phyloP scores from a whole-genome alignment of 1,140 invertebrate species.

The Oryctes rhinoceros region DNA sequence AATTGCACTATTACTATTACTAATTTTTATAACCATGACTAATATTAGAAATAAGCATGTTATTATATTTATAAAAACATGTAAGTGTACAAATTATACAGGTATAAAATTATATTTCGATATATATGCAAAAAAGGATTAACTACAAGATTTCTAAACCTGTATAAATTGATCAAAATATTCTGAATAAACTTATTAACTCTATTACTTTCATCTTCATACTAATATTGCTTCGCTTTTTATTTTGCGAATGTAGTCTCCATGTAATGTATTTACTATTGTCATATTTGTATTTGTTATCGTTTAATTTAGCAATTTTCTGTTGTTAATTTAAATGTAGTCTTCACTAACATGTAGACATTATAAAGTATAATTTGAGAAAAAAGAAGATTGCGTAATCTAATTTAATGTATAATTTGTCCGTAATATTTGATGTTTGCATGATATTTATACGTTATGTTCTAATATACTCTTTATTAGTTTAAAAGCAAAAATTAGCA shows the following conservation, averaged over 20 bases:
- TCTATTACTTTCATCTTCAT: constrained; percentile 3
- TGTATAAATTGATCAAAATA: neutral
- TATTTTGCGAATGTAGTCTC: neutral
- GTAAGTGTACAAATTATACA: too few relatives aligned
- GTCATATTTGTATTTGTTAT: neutral
- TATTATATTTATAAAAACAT: too few relatives aligned
- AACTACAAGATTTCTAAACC: too few relatives aligned
- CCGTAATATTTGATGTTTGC: constrained; percentile 2
- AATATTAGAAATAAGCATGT: neutral
- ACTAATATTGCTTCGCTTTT: neutral
- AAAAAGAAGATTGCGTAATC: neutral
- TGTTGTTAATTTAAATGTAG: constrained; percentile 5
- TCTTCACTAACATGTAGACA: constrained; percentile 30
- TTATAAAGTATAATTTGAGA: neutral
- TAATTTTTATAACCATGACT: neutral
- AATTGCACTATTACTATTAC: neutral
- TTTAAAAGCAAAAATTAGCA: neutral
- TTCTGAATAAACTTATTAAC: neutral
- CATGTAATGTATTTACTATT: constrained; percentile 13
- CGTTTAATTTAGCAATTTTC: neutral
- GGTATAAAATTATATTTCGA: too few relatives aligned
- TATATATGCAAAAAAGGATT: too few relatives aligned
- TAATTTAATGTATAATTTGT: neutral
- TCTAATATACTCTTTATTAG: neutral
- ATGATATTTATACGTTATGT: neutral